These are phyloP conservation scores for Magallana nippona DNA, from an alignment of 2,888 invertebrate species.

Conservation along the genomic window DNA sequence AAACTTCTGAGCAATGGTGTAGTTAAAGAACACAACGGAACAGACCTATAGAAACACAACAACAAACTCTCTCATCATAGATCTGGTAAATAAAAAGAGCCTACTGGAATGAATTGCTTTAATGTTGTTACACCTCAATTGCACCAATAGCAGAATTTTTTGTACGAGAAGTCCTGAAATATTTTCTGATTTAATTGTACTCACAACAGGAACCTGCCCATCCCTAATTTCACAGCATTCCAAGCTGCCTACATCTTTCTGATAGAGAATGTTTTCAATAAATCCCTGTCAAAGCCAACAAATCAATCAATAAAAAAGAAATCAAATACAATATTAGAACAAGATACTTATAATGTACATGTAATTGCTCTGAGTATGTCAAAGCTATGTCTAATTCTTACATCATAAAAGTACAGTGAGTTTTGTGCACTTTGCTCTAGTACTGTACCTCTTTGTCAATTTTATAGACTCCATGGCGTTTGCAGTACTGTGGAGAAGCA, in stretches of 20 bases:
- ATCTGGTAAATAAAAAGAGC: no score
- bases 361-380: no score
- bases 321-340: neutral
- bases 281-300: conserved; percentile 61
- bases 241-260: conserved; percentile 66
- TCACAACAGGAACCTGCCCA: conserved; percentile 74
- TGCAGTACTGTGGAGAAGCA: conserved; percentile 73
- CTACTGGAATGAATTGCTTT: no score
- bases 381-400: no score
- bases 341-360: no score
- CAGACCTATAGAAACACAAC: conserved; percentile 70
- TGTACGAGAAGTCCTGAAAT: no score
- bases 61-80: neutral
- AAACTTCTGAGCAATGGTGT: conserved; percentile 78
- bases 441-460: conserved; percentile 71
- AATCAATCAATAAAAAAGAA: conserved; percentile 31
- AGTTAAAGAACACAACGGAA: conserved; percentile 80
- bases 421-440: neutral
- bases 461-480: conserved; percentile 80
- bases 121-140: no score
- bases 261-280: conserved; percentile 76
- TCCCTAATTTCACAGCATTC: conserved; percentile 64
- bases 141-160: no score
- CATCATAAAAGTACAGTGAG: no score
- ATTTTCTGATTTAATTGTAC: conserved; percentile 38